These are phyloP conservation scores for Gobiocypris rarus DNA, from an alignment of 2,113 vertebrate species.

Conservation along the genomic window DNA sequence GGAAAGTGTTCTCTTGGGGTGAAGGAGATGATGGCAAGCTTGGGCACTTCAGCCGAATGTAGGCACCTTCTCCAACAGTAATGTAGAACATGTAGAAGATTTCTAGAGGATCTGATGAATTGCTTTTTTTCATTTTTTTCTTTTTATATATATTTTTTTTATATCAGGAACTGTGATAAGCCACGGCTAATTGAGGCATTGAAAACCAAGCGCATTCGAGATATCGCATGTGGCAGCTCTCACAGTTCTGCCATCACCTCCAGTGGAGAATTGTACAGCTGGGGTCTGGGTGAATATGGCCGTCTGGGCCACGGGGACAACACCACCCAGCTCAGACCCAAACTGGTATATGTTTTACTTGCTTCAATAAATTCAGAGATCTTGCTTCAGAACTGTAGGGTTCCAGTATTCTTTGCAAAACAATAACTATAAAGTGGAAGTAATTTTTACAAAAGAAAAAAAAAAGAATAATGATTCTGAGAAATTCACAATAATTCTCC, in stretches of 20 bases:
- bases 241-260: conserved; percentile 98
- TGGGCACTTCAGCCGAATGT: conserved; percentile 99
- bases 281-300: conserved; percentile 97
- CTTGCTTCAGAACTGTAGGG: not conserved
- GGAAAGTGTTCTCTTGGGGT: conserved; percentile 99
- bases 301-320: conserved; percentile 96
- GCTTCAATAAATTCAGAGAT: not conserved
- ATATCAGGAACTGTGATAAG: conserved; percentile 95
- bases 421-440: not conserved
- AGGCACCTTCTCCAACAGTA: conserved; percentile 54
- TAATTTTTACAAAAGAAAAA: not conserved
- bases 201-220: conserved; percentile 96
- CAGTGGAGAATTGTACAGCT: conserved; percentile 94
- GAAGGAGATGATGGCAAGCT: conserved; percentile 98
- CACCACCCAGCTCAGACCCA: conserved; percentile 95
- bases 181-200: conserved; percentile 93
- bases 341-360: conserved; percentile 81
- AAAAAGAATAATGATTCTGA: too few species aligned
- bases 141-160: not conserved
- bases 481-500: not conserved
- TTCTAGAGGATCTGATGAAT: not conserved
- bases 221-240: conserved; percentile 96
- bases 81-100: not conserved
- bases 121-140: not conserved
- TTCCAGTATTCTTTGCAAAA: not conserved